Conservation (phyloP, 2,113 vertebrate genomes). For the Vidua chalybeata region DNA sequence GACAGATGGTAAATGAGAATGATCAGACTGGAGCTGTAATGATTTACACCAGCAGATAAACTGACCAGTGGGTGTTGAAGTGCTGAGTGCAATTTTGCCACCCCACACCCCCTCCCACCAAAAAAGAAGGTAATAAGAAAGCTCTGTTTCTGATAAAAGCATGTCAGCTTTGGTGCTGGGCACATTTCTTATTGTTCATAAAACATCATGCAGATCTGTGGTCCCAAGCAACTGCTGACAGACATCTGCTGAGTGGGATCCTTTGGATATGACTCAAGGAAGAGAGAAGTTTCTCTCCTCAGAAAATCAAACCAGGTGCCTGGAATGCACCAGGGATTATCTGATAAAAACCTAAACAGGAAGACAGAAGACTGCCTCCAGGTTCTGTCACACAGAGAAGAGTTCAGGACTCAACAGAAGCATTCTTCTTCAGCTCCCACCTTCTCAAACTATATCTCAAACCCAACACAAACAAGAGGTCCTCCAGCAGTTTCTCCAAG, state of each 20-base stretch:
- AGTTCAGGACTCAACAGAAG: not conserved
- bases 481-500: not conserved
- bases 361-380: not conserved
- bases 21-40: not conserved
- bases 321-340: not conserved
- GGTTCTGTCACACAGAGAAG: not conserved
- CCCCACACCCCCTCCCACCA: no score
- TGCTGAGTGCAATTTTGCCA: not conserved
- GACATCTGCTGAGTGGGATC: not conserved
- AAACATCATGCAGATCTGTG: not conserved
- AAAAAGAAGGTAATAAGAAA: not conserved
- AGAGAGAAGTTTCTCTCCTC: not conserved
- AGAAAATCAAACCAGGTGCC: not conserved
- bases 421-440: not conserved
- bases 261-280: not conserved
- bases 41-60: not conserved
- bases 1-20: not conserved
- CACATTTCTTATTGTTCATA: not conserved
- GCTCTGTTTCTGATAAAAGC: not conserved
- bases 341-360: not conserved
- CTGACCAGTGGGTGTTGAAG: not conserved
- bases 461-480: not conserved
- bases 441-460: not conserved
- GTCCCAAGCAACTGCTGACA: not conserved
- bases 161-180: not conserved